phyloP scores from a whole-genome alignment of 1,140 invertebrate genomes.

The Pantala flavescens region DNA sequence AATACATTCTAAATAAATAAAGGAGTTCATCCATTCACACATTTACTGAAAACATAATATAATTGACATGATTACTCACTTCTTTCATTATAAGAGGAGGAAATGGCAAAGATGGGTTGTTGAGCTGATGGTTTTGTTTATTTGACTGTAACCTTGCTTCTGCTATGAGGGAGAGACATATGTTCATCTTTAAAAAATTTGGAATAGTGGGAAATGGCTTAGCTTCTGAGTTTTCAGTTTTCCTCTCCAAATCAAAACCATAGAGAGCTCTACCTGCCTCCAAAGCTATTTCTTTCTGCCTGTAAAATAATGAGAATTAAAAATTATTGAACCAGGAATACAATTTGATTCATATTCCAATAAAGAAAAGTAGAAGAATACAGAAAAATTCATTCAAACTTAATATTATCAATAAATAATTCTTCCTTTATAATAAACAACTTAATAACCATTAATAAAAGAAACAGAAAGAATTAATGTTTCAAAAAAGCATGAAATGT shows the following conservation, averaged over 20 bases:
- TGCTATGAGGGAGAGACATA: slow-evolving; percentile 39
- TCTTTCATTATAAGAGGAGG: neutral
- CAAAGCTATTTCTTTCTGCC: slow-evolving; percentile 63
- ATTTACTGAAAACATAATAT: too few species aligned
- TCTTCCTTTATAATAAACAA: too few species aligned
- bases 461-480: too few species aligned
- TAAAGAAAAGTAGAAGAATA: too few species aligned
- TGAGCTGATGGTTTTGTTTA: neutral
- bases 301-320: slow-evolving; percentile 29
- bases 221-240: neutral
- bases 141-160: neutral
- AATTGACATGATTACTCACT: neutral
- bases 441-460: too few species aligned
- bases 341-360: too few species aligned
- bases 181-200: slow-evolving; percentile 50
- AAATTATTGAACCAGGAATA: too few species aligned
- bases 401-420: too few species aligned
- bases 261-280: slow-evolving; percentile 63
- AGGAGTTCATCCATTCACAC: too few species aligned
- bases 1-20: too few species aligned
- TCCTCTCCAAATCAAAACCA: slow-evolving; percentile 35
- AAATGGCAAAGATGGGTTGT: neutral
- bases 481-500: too few species aligned
- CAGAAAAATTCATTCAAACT: too few species aligned
- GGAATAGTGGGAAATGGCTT: slow-evolving; percentile 33